Percentiles rank a stretch among this genome's conserved stretches.
Conservation (phyloP, 2,113 vertebrate genomes). For the Recurvirostra avosetta region DNA sequence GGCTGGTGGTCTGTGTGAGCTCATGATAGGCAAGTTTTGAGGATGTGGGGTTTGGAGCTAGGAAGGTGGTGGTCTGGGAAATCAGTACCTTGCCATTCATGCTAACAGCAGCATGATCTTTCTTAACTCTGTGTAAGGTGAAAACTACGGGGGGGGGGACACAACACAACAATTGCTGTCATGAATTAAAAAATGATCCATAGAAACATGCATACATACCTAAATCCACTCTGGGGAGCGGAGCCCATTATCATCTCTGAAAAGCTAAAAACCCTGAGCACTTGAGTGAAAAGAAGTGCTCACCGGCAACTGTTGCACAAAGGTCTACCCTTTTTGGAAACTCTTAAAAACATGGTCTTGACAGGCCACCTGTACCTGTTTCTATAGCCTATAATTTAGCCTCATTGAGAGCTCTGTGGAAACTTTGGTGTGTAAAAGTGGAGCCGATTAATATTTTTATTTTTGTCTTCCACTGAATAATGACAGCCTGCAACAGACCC, state of each 20-base stretch:
- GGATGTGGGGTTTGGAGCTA: neutral
- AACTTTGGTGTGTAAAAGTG: neutral
- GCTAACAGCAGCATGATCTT: neutral
- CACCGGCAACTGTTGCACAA: fast-evolving
- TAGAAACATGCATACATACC: neutral
- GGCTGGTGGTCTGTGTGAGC: neutral
- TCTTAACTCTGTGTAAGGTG: neutral
- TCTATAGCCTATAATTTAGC: neutral
- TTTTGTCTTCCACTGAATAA: neutral
- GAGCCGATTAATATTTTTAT: neutral
- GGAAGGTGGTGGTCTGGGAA: neutral
- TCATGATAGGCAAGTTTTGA: neutral
- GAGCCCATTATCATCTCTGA: neutral
- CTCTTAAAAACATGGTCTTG: neutral
- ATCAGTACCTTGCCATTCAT: neutral
- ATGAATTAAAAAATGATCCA: neutral
- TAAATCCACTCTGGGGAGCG: neutral
- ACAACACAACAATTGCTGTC: neutral
- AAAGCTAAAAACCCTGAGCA: neutral
- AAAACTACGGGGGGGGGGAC: neutral
- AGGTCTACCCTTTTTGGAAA: neutral
- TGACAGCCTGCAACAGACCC: neutral
- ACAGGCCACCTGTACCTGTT: fast-evolving
- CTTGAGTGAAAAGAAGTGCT: neutral
- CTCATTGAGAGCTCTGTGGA: neutral